phyloP scores from a whole-genome alignment of 1,140 invertebrate genomes.

The Bombus consobrinus region DNA sequence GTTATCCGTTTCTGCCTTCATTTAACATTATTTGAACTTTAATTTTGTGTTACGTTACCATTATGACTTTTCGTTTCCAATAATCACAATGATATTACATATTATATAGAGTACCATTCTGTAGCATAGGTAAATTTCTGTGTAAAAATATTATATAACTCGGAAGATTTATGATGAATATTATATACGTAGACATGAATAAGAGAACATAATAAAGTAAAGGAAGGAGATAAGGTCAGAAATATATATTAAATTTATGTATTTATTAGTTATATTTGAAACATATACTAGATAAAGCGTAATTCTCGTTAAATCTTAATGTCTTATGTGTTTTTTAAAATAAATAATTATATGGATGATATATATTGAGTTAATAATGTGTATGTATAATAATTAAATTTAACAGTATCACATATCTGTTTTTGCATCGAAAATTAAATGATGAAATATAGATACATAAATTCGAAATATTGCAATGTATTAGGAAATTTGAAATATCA shows the following conservation, averaged over 20 bases:
- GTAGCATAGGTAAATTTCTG: neutral
- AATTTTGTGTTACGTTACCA: neutral
- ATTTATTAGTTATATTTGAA: neutral
- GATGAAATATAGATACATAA: neutral
- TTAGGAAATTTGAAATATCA: neutral
- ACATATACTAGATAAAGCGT: neutral
- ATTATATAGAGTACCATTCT: neutral
- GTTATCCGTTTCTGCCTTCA: neutral
- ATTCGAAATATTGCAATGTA: neutral
- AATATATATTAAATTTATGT: neutral
- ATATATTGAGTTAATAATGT: no score
- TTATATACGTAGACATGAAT: no score
- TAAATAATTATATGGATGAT: no score
- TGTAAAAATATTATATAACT: neutral
- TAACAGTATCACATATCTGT: neutral
- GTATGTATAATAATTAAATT: neutral
- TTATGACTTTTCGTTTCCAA: neutral
- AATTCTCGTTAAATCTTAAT: neutral
- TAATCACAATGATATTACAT: neutral
- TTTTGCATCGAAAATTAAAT: neutral
- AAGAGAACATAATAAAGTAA: no score
- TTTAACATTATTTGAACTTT: neutral
- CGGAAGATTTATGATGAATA: no score
- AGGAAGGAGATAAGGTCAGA: neutral
- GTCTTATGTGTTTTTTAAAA: neutral